Evolutionary conservation across 2,888 invertebrate species (phyloP), one percentile per base, ranked within the genome.

Genomic region (Caenorhabditis sinica): DNA sequence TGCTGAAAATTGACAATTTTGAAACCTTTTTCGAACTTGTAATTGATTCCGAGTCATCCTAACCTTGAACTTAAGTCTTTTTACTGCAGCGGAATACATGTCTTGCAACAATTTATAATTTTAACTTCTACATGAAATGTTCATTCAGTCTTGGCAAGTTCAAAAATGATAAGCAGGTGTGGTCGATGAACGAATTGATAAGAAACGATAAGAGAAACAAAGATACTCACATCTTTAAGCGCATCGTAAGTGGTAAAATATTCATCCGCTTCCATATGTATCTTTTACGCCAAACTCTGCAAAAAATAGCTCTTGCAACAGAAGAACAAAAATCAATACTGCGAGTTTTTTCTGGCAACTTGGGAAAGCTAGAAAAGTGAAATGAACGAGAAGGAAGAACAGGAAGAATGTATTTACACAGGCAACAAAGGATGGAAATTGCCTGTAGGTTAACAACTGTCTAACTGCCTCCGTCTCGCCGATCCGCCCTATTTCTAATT

Each of bases 161-260:
- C 73, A 65, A 36, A 49, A 60, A 51, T 76, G 75, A 76, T 76
- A 76, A 76, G 75, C 66, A 25, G 23, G 25, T 43, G 65, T 66
- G 75, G 33, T 40, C 65, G 49, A 65, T 65, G 15, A 40, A 20
- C 25, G 30, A 43, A 20, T 25, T 71, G 71, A 61, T 74, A 61
- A 81, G 58, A 45, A 25, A 15, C n/a, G 60, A 66, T 56, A 43
- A 45, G 51, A 66, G 13, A 68, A 8, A 66, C 28, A 68, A 15
- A 49, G 61, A 80, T 53, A 81, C 83, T 77, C 68, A 89, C 89
- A 80, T 89, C 77, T 65, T 88, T 75, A n/a, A 89, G 76, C 23
- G 88, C 88, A 79, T 89, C 89, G 72, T 87, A 89, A 25, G 89
- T 87, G 61, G 85, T 73, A 60, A 89, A 89, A 65, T 89, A 89